These are phyloP conservation scores for Epiblema foenella DNA, from an alignment of 2,888 invertebrate species.

Conservation along the genomic window DNA sequence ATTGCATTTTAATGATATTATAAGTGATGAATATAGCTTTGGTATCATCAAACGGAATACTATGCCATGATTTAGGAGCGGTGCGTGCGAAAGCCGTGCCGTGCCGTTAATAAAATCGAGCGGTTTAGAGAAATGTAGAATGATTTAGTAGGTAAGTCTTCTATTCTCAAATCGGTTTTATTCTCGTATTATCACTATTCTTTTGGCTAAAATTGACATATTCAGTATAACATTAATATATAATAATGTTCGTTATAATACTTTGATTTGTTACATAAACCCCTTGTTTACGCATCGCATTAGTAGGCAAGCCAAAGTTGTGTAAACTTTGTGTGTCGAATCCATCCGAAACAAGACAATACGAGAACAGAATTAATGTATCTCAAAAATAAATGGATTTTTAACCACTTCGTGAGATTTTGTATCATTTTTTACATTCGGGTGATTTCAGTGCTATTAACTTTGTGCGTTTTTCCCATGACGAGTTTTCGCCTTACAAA, in stretches of 20 bases:
- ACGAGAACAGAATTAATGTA: neutral
- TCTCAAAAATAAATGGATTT: neutral
- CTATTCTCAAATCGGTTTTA: neutral
- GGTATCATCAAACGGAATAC: slow-evolving; percentile 50
- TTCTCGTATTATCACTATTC: neutral
- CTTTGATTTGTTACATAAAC: too few species aligned
- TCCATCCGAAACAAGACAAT: neutral
- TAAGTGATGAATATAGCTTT: slow-evolving; percentile 58
- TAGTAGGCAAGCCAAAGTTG: too few species aligned
- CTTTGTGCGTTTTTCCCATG: slow-evolving; percentile 44
- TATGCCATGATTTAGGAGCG: slow-evolving; percentile 48
- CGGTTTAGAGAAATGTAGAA: neutral
- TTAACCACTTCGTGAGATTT: slow-evolving; percentile 5
- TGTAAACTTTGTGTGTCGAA: neutral
- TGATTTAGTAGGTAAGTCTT: neutral
- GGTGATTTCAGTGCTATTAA: slow-evolving; percentile 38
- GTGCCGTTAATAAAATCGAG: slow-evolving; percentile 13
- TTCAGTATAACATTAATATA: too few species aligned
- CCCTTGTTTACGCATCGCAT: too few species aligned
- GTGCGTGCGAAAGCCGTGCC: neutral
- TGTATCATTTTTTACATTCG: slow-evolving; percentile 36
- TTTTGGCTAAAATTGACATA: too few species aligned
- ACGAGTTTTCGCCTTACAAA: slow-evolving; percentile 35
- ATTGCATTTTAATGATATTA: slow-evolving; percentile 57
- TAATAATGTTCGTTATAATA: too few species aligned